Percentiles rank a stretch among this genome's conserved stretches.
Evolutionary conservation across 92 coral and sea anemone genomes (phyloP).

Genomic region (Palythoa grandis): DNA sequence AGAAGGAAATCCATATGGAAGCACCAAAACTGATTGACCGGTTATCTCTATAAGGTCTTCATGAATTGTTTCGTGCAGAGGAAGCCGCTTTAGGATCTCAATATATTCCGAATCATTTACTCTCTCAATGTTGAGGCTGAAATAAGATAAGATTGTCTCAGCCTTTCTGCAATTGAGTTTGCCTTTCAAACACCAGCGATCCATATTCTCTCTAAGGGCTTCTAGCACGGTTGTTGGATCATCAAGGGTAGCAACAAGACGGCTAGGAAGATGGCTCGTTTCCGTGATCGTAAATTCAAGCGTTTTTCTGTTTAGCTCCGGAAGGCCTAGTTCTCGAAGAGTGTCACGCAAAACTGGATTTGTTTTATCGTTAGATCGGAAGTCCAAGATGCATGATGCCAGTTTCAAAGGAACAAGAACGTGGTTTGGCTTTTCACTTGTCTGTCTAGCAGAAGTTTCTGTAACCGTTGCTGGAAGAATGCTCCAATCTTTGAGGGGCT

Average conservation of each 20-base stretch:
- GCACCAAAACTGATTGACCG: conserved; percentile 17
- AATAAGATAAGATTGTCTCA: conserved; percentile 27
- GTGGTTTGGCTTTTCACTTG: background rate
- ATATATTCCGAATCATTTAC: background rate
- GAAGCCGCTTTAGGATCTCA: conserved; percentile 37
- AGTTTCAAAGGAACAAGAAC: conserved; percentile 48
- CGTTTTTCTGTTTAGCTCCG: conserved; percentile 47
- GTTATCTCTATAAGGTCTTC: conserved; percentile 37
- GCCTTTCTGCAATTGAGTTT: background rate
- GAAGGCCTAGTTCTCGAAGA: conserved; percentile 29
- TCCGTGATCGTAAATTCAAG: background rate
- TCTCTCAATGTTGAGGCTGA: background rate
- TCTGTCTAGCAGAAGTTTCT: background rate
- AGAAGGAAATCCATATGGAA: conserved; percentile 37
- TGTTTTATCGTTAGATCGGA: background rate
- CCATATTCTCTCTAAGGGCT: conserved; percentile 24
- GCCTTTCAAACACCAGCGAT: background rate
- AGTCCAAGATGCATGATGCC: conserved; percentile 53
- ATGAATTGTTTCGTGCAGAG: conserved; percentile 52
- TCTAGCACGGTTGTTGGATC: conserved; percentile 50
- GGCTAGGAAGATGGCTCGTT: background rate
- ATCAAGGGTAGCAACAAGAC: conserved; percentile 53
- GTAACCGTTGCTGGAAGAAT: background rate
- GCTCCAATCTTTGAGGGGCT: background rate
- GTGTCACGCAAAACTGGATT: background rate